Base-by-base conservation (phyloP, 2,113 vertebrate genomes). In the Leptobrachium leishanense region DNA sequence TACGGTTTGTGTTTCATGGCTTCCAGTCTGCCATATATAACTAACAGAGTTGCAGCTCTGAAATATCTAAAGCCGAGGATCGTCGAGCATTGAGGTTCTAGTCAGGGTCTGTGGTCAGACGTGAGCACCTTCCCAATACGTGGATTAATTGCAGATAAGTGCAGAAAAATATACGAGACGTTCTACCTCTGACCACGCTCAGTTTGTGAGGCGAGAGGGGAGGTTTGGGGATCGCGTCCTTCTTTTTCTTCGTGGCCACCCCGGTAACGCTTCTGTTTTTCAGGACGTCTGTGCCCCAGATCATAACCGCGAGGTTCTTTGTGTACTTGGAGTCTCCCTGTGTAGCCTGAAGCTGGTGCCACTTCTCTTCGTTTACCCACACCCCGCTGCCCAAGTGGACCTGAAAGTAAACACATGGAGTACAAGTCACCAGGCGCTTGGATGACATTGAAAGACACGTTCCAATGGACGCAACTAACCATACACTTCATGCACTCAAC, bases 241-340 rank as follows among this genome's bases (percentile, higher is more conserved):
- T 99, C 92, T 99, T 99, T 92, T 99, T 99, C 92, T 99, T 99
- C 84, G 97, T 98, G 85, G 97, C 97, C 72, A 99, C 97, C 83
- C 97, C 97, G 68, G 97, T 99, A 83, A 99, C 97, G 70, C 97
- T 99, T 83, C 97, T 95, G 90, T 99, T 99, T 91, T 99, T 99
- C 76, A 99, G 94, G 85, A 97, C 97, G 91, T 99, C 97, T 81
- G 97, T 98, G 87, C 97, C 97, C 97, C 97, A 99, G 89, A 99
- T 99, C 97, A 98, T 98, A 80, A 99, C 97, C 66, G 97, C 97
- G 89, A 99, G 91, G 91, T 99, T 99, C 94, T 99, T 99, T 85
- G 97, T 98, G 92, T 98, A 99, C 91, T 99, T 98, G 84, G 97
- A 99, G 88, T 99, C 97, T 88, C 97, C 97, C 92, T 99, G 97